Percentiles rank a stretch among this genome's conserved stretches.
Conservation (phyloP, 2,113 vertebrate genomes). For the Hiodon tergisus region DNA sequence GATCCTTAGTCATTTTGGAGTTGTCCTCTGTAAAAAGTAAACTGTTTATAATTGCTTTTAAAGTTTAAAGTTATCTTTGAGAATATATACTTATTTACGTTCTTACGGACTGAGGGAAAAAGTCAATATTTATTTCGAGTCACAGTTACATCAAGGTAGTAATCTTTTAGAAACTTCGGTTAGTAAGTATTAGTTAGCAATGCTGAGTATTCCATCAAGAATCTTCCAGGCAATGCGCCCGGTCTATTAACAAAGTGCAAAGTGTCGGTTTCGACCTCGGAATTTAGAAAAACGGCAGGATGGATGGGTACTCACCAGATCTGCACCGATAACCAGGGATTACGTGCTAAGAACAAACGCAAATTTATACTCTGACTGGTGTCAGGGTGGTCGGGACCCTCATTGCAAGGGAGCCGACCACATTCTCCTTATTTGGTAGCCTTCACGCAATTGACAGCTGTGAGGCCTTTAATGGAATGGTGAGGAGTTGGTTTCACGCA, state of each 20-base stretch:
- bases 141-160: not conserved
- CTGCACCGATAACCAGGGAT: constrained; percentile 51
- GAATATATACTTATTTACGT: too few species aligned
- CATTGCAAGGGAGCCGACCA: constrained; percentile 33
- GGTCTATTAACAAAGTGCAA: too few species aligned
- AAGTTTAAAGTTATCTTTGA: too few species aligned
- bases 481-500: constrained; percentile 41
- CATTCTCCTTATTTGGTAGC: constrained; percentile 80
- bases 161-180: constrained; percentile 18
- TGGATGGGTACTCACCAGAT: constrained; percentile 61
- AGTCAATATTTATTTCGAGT: too few species aligned
- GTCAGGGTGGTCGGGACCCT: constrained; percentile 17
- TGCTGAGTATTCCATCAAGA: constrained; percentile 4
- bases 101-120: too few species aligned
- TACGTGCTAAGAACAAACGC: constrained; percentile 20
- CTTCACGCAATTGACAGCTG: constrained; percentile 59
- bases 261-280: not conserved
- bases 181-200: constrained; percentile 9
- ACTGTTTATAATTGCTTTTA: too few species aligned
- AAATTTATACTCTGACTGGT: constrained; percentile 57
- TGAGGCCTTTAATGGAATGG: constrained; percentile 78
- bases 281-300: not conserved
- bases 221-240: not conserved
- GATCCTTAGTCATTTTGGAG: too few species aligned
- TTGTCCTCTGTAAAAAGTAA: too few species aligned